Evolutionary conservation across 2,888 invertebrate genomes (phyloP).

Genomic region (Prenolepis imparis): DNA sequence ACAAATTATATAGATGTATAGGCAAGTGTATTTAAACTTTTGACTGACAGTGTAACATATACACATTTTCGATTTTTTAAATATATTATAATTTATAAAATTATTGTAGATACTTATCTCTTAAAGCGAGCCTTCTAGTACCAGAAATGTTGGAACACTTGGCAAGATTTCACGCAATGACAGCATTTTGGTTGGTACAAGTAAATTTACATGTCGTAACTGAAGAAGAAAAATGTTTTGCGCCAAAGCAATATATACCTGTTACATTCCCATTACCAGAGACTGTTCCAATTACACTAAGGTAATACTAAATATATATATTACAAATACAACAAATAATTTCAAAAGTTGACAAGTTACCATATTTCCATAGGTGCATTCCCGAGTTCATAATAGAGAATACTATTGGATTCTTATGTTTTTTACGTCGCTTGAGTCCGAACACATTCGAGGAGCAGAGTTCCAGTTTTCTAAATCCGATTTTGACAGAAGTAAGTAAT

Average conservation of each 20-base stretch:
- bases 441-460: constrained; percentile 90
- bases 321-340: neutral
- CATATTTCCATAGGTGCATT: constrained; percentile 89
- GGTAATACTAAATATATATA: constrained; percentile 84
- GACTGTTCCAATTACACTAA: constrained; percentile 90
- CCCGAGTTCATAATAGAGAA: constrained; percentile 97
- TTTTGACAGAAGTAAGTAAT: constrained; percentile 89
- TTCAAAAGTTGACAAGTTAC: neutral
- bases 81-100: neutral
- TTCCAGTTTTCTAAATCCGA: constrained; percentile 89
- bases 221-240: constrained; percentile 87
- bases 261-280: constrained; percentile 90
- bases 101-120: constrained; percentile 89
- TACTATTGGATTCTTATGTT: constrained; percentile 93
- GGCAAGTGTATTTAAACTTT: no score
- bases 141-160: constrained; percentile 91
- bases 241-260: constrained; percentile 88
- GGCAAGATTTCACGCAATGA: constrained; percentile 92
- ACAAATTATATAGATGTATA: no score
- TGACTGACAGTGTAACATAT: neutral
- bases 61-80: neutral
- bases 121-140: constrained; percentile 92
- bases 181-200: constrained; percentile 95
- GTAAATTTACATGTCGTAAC: constrained; percentile 88
- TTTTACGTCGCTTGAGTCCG: constrained; percentile 90